Percentiles rank a stretch among this genome's conserved stretches.
These are phyloP conservation scores for Petrolisthes cinctipes DNA, from an alignment of 2,888 invertebrate genomes.

Conservation along the genomic window DNA sequence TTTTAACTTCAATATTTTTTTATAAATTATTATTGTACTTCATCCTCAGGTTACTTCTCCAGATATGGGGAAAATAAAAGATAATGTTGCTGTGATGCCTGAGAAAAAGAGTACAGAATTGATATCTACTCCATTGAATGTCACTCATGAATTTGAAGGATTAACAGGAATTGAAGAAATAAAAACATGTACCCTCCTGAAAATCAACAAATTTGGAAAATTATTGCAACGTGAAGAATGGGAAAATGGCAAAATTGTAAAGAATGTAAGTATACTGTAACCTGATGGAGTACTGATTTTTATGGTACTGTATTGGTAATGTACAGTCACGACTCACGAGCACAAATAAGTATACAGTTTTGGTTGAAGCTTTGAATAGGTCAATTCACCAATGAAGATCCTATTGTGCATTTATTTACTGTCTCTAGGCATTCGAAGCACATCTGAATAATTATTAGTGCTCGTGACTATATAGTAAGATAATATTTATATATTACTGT, in stretches of 20 bases:
- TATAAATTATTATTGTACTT: no score
- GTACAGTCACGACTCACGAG: not conserved
- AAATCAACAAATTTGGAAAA: constrained; percentile 26
- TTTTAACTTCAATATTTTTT: no score
- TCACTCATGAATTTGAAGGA: constrained; percentile 47
- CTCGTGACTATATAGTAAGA: not conserved
- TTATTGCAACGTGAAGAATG: constrained; percentile 33
- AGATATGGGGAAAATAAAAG: constrained; percentile 29
- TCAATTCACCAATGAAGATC: no score
- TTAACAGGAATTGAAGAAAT: constrained; percentile 51
- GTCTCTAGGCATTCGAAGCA: no score
- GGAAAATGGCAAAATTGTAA: constrained; percentile 49
- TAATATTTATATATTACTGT: not conserved
- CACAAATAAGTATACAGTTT: not conserved
- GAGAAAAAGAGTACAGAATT: constrained; percentile 3
- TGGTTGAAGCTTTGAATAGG: no score
- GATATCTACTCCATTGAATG: constrained; percentile 20
- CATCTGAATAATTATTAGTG: no score
- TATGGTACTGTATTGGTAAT: not conserved
- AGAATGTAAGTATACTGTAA: constrained; percentile 19
- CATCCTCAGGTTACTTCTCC: no score
- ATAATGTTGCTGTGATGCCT: not conserved
- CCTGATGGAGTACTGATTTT: not conserved
- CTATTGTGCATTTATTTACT: no score
- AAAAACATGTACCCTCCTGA: constrained; percentile 33